These are phyloP conservation scores for Sebastes oblongus DNA, from an alignment of 2,797 vertebrate species.

Conservation along the genomic window DNA sequence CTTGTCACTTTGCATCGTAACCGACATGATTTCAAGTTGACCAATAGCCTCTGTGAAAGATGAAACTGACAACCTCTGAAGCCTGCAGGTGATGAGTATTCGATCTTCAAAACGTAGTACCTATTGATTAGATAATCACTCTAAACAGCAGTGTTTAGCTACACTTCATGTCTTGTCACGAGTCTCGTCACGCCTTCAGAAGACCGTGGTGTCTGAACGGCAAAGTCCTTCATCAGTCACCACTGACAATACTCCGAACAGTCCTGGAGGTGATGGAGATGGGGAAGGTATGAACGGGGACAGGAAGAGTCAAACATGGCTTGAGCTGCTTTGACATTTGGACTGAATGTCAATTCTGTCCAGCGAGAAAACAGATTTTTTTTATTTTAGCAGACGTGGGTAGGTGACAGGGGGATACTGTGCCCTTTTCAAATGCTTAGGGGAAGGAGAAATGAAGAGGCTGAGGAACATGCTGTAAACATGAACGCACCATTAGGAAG, in stretches of 20 bases:
- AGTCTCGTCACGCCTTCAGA: constrained; percentile 24
- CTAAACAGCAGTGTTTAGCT: constrained; percentile 13
- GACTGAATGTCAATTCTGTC: constrained; percentile 70
- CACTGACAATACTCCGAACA: constrained; percentile 28
- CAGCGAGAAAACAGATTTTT: constrained; percentile 7
- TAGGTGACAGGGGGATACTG: constrained; percentile 6
- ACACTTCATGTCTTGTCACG: background rate
- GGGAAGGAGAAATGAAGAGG: constrained; percentile 28
- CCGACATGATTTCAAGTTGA: background rate
- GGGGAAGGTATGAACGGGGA: constrained; percentile 32
- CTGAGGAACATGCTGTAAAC: background rate
- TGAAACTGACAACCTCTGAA: background rate
- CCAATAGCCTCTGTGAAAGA: background rate
- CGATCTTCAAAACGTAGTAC: background rate
- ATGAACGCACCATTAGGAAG: background rate
- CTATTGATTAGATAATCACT: constrained; percentile 2
- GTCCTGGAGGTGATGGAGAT: constrained; percentile 37
- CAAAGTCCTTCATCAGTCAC: constrained; percentile 48
- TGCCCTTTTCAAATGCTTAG: constrained; percentile 50
- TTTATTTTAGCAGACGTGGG: constrained; percentile 15
- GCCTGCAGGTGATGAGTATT: background rate
- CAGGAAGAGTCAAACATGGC: constrained; percentile 39
- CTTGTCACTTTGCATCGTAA: background rate
- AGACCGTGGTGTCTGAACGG: constrained; percentile 36
- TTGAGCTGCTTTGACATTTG: constrained; percentile 73